Conservation (phyloP, 2,113 vertebrate species). For the Macaca nemestrina region DNA sequence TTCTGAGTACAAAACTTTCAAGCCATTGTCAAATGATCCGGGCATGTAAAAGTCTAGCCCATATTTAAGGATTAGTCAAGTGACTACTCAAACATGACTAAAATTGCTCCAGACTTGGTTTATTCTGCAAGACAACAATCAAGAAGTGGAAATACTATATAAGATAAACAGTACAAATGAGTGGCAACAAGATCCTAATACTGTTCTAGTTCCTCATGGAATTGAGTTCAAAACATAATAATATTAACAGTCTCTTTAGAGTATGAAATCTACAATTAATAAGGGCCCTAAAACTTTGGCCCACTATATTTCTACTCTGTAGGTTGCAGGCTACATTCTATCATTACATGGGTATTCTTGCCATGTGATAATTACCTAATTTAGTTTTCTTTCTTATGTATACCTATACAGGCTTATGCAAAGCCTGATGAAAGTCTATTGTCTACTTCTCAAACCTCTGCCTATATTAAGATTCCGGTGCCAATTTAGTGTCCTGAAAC, state of each 20-base stretch:
- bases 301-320: not conserved
- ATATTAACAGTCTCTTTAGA: not conserved
- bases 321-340: not conserved
- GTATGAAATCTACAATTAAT: not conserved
- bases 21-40: not conserved
- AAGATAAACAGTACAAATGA: not conserved
- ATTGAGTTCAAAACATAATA: not conserved
- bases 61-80: not conserved
- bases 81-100: not conserved
- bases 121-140: not conserved
- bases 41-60: not conserved
- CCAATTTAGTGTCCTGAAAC: not conserved
- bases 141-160: not conserved
- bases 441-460: not conserved
- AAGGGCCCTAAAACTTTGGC: not conserved
- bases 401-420: not conserved
- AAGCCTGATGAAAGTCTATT: not conserved
- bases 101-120: not conserved
- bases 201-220: not conserved
- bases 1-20: not conserved
- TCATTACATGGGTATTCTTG: not conserved
- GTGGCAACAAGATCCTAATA: not conserved
- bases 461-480: not conserved
- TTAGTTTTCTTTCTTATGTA: not conserved
- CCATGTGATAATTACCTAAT: not conserved